Evolutionary conservation across 2,797 vertebrate species (phyloP).

Genomic region (Eutrigla gurnardus): DNA sequence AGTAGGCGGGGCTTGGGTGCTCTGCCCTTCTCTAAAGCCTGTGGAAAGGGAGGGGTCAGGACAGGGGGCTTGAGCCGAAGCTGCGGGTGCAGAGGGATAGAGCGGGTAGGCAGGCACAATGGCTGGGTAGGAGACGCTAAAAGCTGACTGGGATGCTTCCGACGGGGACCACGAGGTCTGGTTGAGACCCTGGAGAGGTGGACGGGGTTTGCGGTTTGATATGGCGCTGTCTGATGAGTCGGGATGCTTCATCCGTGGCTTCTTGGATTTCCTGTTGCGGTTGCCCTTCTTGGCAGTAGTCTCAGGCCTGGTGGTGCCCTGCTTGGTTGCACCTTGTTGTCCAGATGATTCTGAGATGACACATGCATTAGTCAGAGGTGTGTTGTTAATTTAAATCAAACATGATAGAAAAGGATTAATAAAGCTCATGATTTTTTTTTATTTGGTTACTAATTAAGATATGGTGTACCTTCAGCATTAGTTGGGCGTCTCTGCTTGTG

Average conservation of each 20-base stretch:
- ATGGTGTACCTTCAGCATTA: conserved; percentile 62
- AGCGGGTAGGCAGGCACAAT: conserved; percentile 88
- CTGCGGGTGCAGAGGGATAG: conserved; percentile 81
- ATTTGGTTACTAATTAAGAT: not conserved
- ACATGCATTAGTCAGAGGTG: not conserved
- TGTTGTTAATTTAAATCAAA: not conserved
- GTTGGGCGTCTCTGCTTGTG: conserved; percentile 75
- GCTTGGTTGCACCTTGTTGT: conserved; percentile 77
- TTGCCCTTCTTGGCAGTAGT: conserved; percentile 84
- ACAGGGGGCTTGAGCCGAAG: conserved; percentile 70
- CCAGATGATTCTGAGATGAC: conserved; percentile 61
- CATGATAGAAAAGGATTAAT: not conserved
- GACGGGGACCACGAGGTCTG: conserved; percentile 92
- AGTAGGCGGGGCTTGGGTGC: conserved; percentile 74
- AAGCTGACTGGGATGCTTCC: conserved; percentile 89
- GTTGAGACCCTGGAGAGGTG: conserved; percentile 88
- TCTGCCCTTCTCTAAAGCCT: conserved; percentile 79
- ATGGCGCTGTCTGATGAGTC: conserved; percentile 90
- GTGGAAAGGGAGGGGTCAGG: conserved; percentile 76
- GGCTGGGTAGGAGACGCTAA: conserved; percentile 86
- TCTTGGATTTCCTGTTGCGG: conserved; percentile 90
- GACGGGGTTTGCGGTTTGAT: conserved; percentile 86
- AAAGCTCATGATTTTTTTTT: no score
- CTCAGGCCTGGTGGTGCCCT: conserved; percentile 73
- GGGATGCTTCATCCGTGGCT: conserved; percentile 87